These are phyloP conservation scores for Micrasema minimum DNA, from an alignment of 1,140 invertebrate species.

Conservation along the genomic window DNA sequence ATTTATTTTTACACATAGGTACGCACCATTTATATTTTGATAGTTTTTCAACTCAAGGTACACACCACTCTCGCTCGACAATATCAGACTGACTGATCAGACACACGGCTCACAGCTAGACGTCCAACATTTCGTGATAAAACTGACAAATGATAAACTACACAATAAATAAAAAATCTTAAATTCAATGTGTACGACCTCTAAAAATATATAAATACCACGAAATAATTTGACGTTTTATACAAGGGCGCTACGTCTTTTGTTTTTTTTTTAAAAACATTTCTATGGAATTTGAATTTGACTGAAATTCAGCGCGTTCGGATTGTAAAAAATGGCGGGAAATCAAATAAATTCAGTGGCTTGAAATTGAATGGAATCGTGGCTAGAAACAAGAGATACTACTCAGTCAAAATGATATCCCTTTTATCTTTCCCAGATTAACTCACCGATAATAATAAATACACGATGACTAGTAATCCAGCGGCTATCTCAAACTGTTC, in stretches of 20 bases:
- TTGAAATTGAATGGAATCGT: too few species aligned
- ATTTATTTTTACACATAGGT: too few species aligned
- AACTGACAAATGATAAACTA: constrained; percentile 21
- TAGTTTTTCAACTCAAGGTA: background rate
- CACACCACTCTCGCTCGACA: background rate
- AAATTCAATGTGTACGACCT: too few species aligned
- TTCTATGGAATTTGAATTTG: constrained; percentile 8
- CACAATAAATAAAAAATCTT: background rate
- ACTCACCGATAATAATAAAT: too few species aligned
- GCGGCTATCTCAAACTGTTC: too few species aligned
- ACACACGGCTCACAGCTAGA: background rate
- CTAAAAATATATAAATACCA: background rate
- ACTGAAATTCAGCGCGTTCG: constrained; percentile 1
- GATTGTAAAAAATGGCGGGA: constrained; percentile 16
- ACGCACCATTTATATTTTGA: constrained; percentile 9
- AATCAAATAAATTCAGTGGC: constrained; percentile 19
- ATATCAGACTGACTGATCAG: background rate
- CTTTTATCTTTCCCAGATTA: too few species aligned
- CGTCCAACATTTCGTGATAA: constrained; percentile 19
- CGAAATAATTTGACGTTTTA: constrained; percentile 15
- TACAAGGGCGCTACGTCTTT: background rate
- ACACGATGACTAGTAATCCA: too few species aligned
- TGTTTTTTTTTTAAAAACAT: constrained; percentile 10
- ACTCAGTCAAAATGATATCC: too few species aligned
- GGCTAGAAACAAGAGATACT: background rate